These are phyloP conservation scores for Panurus biarmicus DNA, from an alignment of 2,113 vertebrate genomes.

Conservation along the genomic window DNA sequence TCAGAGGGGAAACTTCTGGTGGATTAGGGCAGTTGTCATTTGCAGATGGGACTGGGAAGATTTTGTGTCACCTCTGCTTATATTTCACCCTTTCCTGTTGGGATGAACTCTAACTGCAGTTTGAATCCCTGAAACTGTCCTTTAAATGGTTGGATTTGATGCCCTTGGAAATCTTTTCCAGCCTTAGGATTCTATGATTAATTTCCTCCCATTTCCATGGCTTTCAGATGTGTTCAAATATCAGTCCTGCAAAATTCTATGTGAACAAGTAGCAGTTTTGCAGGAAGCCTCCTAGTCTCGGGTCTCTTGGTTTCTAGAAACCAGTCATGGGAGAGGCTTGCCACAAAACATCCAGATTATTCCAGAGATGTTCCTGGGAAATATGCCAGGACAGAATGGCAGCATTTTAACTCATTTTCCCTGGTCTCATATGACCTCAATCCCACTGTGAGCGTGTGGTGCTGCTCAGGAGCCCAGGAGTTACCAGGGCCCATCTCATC, in stretches of 20 bases:
- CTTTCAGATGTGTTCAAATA: neutral
- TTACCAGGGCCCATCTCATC: neutral
- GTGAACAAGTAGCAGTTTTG: neutral
- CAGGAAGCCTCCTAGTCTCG: neutral
- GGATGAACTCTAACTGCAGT: neutral
- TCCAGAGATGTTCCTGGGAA: neutral
- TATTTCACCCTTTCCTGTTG: neutral
- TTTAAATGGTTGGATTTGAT: neutral
- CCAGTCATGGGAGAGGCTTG: neutral
- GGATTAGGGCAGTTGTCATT: neutral
- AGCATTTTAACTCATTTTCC: neutral
- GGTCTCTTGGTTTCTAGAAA: neutral
- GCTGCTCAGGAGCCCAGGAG: neutral
- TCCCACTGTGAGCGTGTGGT: fast-evolving
- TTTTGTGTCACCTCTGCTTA: neutral
- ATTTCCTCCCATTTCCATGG: neutral
- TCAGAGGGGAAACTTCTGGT: neutral
- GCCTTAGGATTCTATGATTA: neutral
- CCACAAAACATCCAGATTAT: neutral
- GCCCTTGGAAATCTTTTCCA: neutral
- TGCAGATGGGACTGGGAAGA: neutral
- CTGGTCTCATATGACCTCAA: neutral
- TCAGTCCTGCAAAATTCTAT: neutral
- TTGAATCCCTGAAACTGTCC: neutral
- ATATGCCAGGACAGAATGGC: neutral